Evolutionary conservation across 2,113 vertebrate species (phyloP), one percentile per base, ranked within the genome.

Genomic region (Polypterus bichir): DNA sequence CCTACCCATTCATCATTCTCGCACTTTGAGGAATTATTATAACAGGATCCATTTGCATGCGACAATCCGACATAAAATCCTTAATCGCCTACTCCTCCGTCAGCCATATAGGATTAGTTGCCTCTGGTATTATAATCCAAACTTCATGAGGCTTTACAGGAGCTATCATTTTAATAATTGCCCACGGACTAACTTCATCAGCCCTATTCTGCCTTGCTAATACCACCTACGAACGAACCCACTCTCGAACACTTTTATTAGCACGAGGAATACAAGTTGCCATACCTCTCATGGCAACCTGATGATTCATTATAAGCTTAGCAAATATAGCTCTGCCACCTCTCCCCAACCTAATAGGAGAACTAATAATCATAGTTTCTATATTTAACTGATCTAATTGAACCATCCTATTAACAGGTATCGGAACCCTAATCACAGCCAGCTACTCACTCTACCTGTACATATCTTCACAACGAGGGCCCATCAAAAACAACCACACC

Each of bases 21-120:
- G 65, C 71, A 1, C 5, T 77, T 0, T 73, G 71, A 44, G 71
- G 76, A 0, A 5, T 73, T 0, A 27, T 76, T 0, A 76, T 76
- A 53, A 69, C 71, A 0, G 65, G 65, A 0, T 65, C 64, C 0
- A 75, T 73, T 0, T 77, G 74, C 1, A 1, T 78, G 0, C 47
- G 64, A 1, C 74, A 80, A 61, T 71, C 66, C 1, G 70, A 79
- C 4, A 5, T 74, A 10, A 78, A 81, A 51, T 69, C 77, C 0
- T 7, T 78, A 0, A 75, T 76, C 0, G 69, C 75, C 0, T 80
- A 74, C 46, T 71, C 75, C 0, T 75, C 74, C 0, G 65, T 76
- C 0, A 68, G 69, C 5, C 76, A 76, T 2, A 77, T 74, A 4
- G 68, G 66, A 0, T 9, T 74, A 0, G 71, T 74, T 0, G 62